phyloP scores from a whole-genome alignment of 2,113 vertebrate genomes.

The Pagrus major region DNA sequence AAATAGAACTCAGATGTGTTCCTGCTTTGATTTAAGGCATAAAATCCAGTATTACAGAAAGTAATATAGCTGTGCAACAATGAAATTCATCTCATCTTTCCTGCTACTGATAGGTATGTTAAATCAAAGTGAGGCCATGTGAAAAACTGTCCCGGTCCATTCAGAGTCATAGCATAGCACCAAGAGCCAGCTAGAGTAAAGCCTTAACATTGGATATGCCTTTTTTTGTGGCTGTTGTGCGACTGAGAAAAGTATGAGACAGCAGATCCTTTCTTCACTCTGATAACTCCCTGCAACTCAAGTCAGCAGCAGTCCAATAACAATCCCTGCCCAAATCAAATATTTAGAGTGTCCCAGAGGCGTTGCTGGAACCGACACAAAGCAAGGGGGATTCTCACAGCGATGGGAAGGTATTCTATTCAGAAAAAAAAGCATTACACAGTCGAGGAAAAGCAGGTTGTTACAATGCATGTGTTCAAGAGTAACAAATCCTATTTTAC shows the following conservation, averaged over 20 bases:
- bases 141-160: slow-evolving; percentile 14
- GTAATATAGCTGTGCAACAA: slow-evolving; percentile 5
- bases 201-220: neutral
- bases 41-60: slow-evolving; percentile 2
- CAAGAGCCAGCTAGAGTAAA: slow-evolving; percentile 40
- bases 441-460: neutral
- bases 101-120: slow-evolving; percentile 34
- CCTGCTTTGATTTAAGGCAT: slow-evolving; percentile 37
- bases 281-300: slow-evolving; percentile 23
- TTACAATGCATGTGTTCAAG: neutral
- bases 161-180: neutral
- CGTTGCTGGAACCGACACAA: slow-evolving; percentile 16
- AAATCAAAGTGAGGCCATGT: slow-evolving; percentile 43
- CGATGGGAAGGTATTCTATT: neutral
- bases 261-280: slow-evolving; percentile 25
- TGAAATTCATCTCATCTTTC: slow-evolving; percentile 36
- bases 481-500: too few species aligned
- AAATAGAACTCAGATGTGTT: slow-evolving; percentile 55
- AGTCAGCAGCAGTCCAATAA: slow-evolving; percentile 28
- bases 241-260: slow-evolving; percentile 18
- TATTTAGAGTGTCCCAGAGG: slow-evolving; percentile 10
- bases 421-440: neutral
- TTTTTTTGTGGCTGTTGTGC: slow-evolving; percentile 2
- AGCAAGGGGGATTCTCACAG: slow-evolving; percentile 4
- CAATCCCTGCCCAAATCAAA: slow-evolving; percentile 35